A percentile compares a stretch with the other conserved stretches of the same genome.
These are phyloP conservation scores for Petrophora chlorosata DNA, from an alignment of 2,888 invertebrate species.

Conservation along the genomic window DNA sequence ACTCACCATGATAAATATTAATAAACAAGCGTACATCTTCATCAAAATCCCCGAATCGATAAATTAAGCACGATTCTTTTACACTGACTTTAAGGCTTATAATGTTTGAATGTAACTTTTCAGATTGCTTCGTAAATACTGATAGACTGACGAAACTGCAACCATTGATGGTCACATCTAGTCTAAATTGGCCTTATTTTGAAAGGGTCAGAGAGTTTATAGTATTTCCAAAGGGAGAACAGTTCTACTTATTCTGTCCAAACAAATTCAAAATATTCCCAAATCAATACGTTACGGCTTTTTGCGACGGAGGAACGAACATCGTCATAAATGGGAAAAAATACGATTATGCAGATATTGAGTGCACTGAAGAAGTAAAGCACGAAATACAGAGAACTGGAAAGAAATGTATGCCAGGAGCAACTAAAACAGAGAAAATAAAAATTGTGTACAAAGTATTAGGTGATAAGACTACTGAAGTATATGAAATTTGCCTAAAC, in stretches of 20 bases:
- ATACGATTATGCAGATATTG: constrained; percentile 46
- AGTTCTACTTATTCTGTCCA: constrained; percentile 48
- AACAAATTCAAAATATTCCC: constrained; percentile 37
- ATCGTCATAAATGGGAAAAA: constrained; percentile 37
- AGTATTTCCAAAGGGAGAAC: constrained; percentile 38
- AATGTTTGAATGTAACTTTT: constrained; percentile 26
- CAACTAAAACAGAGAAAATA: constrained; percentile 44
- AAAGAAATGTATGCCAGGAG: constrained; percentile 33
- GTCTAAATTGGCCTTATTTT: constrained; percentile 33
- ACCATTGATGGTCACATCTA: constrained; percentile 44
- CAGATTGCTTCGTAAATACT: constrained; percentile 56
- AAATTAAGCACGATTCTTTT: too few relatives aligned
- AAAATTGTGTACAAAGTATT: constrained; percentile 43
- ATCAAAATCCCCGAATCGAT: too few relatives aligned
- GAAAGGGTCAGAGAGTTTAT: constrained; percentile 37
- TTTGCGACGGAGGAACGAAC: constrained; percentile 42
- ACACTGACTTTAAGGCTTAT: too few relatives aligned
- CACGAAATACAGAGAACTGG: constrained; percentile 36
- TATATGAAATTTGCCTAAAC: constrained; percentile 56
- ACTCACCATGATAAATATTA: too few relatives aligned
- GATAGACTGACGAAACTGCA: constrained; percentile 36
- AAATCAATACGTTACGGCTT: constrained; percentile 29
- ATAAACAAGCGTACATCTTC: too few relatives aligned
- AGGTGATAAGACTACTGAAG: constrained; percentile 30
- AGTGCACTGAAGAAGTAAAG: constrained; percentile 43